These are phyloP conservation scores for Apamea anceps DNA, from an alignment of 2,888 invertebrate species.

Conservation along the genomic window DNA sequence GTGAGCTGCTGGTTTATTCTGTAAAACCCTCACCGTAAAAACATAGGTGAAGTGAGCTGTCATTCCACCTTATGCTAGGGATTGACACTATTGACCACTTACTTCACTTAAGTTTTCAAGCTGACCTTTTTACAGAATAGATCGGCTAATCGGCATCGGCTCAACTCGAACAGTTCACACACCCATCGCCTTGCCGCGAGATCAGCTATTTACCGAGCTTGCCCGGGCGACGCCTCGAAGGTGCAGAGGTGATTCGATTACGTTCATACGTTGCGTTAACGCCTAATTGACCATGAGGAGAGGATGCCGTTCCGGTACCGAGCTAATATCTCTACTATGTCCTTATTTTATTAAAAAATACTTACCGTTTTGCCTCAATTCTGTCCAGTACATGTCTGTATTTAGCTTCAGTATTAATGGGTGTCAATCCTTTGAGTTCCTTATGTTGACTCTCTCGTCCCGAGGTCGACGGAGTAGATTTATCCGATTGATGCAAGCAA, in stretches of 20 bases:
- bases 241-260: too few species aligned
- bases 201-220: background rate
- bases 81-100: too few species aligned
- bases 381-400: background rate
- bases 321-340: background rate
- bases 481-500: constrained; percentile 1
- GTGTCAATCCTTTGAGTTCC: background rate
- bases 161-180: background rate
- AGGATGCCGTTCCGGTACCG: background rate
- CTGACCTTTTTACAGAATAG: too few species aligned
- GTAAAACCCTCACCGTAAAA: background rate
- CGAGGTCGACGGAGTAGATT: background rate
- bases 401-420: background rate
- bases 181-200: too few species aligned
- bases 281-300: background rate
- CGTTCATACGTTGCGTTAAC: background rate
- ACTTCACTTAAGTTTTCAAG: too few species aligned
- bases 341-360: background rate
- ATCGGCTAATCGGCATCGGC: background rate
- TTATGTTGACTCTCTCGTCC: background rate
- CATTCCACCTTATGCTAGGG: too few species aligned
- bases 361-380: constrained; percentile 5
- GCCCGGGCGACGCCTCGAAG: background rate
- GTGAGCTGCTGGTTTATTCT: background rate
- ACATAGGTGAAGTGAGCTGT: background rate